These are phyloP conservation scores for Gandaritis pyraliata DNA, from an alignment of 2,888 invertebrate species.

Conservation along the genomic window DNA sequence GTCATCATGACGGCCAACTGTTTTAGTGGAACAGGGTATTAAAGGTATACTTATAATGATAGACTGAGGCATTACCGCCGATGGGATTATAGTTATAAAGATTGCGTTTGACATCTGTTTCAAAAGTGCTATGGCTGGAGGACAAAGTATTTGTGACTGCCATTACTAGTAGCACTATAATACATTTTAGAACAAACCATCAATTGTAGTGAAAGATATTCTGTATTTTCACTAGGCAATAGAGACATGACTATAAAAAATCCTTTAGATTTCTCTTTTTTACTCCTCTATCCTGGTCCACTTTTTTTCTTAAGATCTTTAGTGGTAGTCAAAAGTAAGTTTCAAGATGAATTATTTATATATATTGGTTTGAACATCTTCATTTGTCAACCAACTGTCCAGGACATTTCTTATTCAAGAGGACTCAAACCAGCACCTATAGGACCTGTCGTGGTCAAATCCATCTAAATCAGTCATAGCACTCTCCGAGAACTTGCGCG, in stretches of 20 bases:
- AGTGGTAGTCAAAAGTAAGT: too few species aligned
- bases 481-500: slow-evolving; percentile 17
- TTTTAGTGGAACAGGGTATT: neutral
- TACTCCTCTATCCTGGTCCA: too few species aligned
- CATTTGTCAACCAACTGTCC: too few species aligned
- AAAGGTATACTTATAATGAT: slow-evolving; percentile 24
- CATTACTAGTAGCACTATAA: neutral
- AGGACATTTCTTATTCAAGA: neutral
- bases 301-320: too few species aligned
- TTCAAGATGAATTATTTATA: too few species aligned
- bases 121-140: slow-evolving; percentile 4
- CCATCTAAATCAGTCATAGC: slow-evolving; percentile 14
- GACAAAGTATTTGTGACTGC: neutral
- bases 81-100: slow-evolving; percentile 37
- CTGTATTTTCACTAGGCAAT: too few species aligned
- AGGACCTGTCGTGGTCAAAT: neutral
- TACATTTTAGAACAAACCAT: too few species aligned
- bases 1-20: neutral
- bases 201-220: too few species aligned
- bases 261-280: too few species aligned
- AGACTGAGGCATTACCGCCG: slow-evolving; percentile 32
- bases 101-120: slow-evolving; percentile 38
- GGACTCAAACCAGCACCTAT: neutral
- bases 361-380: too few species aligned
- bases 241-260: too few species aligned